These are phyloP conservation scores for Phorcus lineatus DNA, from an alignment of 2,888 invertebrate genomes.

Conservation along the genomic window DNA sequence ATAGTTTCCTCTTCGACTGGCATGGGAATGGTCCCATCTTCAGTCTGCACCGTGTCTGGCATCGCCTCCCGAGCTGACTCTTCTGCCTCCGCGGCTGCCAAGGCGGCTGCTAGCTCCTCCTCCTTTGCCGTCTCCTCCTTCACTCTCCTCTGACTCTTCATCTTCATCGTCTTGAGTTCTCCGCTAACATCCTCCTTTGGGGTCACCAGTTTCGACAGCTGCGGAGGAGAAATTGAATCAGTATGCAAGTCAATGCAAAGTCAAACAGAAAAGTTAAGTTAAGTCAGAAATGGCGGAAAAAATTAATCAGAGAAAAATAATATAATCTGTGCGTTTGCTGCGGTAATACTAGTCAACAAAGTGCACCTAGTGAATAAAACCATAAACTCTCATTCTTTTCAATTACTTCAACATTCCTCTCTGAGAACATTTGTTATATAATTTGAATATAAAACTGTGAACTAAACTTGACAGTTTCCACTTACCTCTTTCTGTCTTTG, in stretches of 20 bases:
- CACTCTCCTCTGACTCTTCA: slow-evolving; percentile 59
- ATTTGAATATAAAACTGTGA: too few relatives aligned
- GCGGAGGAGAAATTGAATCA: background rate
- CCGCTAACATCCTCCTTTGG: slow-evolving; percentile 66
- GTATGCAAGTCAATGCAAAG: too few relatives aligned
- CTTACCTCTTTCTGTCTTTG: slow-evolving; percentile 60
- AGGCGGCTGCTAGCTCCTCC: slow-evolving; percentile 39
- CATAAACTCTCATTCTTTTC: too few relatives aligned
- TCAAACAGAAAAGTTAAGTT: too few relatives aligned
- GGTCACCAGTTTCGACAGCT: slow-evolving; percentile 63
- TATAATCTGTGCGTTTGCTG: too few relatives aligned
- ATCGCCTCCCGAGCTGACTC: slow-evolving; percentile 29
- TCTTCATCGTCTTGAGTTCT: slow-evolving; percentile 62
- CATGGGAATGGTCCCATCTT: slow-evolving; percentile 61
- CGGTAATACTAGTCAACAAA: too few relatives aligned
- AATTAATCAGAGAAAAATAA: too few relatives aligned
- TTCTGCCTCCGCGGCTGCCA: slow-evolving; percentile 30
- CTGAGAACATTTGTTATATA: too few relatives aligned
- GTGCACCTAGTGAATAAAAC: too few relatives aligned
- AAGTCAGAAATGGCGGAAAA: too few relatives aligned
- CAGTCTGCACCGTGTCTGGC: slow-evolving; percentile 36
- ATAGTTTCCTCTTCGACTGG: slow-evolving; percentile 45
- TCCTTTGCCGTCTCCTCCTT: slow-evolving; percentile 59
- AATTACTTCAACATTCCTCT: too few relatives aligned
- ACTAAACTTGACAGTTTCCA: background rate